Percentiles rank a stretch among this genome's conserved stretches.
Conservation (phyloP, 2,113 vertebrate species). For the Takifugu bimaculatus region DNA sequence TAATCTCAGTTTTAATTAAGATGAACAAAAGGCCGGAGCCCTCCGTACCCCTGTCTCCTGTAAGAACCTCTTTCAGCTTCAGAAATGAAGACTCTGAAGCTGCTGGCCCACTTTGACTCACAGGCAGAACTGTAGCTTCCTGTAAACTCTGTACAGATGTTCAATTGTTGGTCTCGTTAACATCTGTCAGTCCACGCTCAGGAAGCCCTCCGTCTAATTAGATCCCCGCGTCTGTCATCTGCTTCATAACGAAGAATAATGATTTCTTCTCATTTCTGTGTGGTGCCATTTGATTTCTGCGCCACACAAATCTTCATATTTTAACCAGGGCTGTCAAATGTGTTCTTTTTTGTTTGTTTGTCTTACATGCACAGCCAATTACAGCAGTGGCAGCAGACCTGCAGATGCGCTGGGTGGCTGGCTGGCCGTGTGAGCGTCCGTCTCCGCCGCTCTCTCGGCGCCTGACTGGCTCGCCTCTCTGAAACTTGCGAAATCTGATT, state of each 20-base stretch:
- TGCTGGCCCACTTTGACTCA: conserved; percentile 6
- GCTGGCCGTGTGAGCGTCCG: conserved; percentile 9
- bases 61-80: too few relatives aligned
- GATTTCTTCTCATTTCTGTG: conserved; percentile 41
- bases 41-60: too few relatives aligned
- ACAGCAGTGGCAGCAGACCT: conserved; percentile 48
- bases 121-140: conserved; percentile 25
- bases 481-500: conserved; percentile 71
- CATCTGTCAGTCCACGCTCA: conserved; percentile 43
- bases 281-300: conserved; percentile 58
- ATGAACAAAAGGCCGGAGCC: too few relatives aligned
- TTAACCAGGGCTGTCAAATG: too few relatives aligned
- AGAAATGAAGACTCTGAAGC: conserved; percentile 24
- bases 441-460: conserved; percentile 28
- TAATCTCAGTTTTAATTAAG: too few relatives aligned
- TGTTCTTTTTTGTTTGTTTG: too few relatives aligned
- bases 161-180: conserved; percentile 53
- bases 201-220: conserved; percentile 55
- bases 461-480: conserved; percentile 62
- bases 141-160: conserved; percentile 45
- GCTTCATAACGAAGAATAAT: conserved; percentile 63
- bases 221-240: conserved; percentile 51
- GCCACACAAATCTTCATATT: too few relatives aligned
- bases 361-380: conserved; percentile 13
- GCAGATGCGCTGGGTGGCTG: conserved; percentile 34